phyloP scores from a whole-genome alignment of 2,888 invertebrate genomes.

The Bellardia pandia region DNA sequence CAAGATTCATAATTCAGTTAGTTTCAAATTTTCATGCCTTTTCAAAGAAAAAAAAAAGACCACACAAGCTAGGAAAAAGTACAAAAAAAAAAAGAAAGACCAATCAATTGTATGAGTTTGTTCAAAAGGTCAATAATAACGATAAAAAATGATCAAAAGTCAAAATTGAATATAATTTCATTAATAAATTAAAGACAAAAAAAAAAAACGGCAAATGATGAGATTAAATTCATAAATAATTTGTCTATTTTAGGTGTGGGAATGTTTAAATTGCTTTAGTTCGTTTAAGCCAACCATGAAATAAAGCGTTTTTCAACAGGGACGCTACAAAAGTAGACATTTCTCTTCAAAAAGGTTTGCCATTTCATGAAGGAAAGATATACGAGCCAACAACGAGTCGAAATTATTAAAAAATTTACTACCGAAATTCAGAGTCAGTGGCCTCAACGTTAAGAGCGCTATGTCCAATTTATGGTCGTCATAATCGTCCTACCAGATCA shows the following conservation, averaged over 20 bases:
- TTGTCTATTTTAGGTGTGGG: neutral
- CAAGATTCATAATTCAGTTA: slow-evolving; percentile 75
- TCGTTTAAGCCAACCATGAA: too few relatives aligned
- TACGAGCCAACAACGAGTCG: too few relatives aligned
- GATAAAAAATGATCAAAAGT: slow-evolving; percentile 75
- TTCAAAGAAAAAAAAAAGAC: slow-evolving; percentile 25
- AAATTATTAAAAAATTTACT: too few relatives aligned
- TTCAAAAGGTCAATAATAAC: slow-evolving; percentile 45
- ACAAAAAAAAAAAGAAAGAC: neutral
- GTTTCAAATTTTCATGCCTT: slow-evolving; percentile 73
- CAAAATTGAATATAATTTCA: slow-evolving; percentile 74
- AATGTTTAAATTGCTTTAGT: neutral
- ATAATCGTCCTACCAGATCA: too few relatives aligned
- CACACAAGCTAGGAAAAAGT: neutral
- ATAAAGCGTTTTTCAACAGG: too few relatives aligned
- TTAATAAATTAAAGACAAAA: slow-evolving; percentile 70
- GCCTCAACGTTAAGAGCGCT: too few relatives aligned
- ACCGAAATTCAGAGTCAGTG: too few relatives aligned
- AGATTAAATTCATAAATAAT: slow-evolving; percentile 12
- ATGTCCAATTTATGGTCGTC: too few relatives aligned
- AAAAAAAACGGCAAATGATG: neutral
- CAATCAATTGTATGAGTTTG: slow-evolving; percentile 25
- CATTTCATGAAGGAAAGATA: too few relatives aligned
- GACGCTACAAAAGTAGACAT: too few relatives aligned
- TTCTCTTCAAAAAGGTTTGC: too few relatives aligned